Conservation (phyloP, 2,113 vertebrate genomes). For the Carassius carassius region DNA sequence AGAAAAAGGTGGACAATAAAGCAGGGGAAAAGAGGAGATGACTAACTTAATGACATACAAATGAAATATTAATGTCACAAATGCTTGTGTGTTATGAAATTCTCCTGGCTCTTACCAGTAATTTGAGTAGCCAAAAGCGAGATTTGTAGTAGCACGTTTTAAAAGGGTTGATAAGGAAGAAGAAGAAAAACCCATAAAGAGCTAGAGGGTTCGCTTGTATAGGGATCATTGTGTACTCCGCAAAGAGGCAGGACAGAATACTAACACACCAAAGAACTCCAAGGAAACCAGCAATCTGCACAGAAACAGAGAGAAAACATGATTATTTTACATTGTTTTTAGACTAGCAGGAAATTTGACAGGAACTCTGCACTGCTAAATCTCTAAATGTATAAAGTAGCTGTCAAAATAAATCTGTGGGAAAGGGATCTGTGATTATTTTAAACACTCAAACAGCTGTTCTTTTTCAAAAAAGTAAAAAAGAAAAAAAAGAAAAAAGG, state of each 20-base stretch:
- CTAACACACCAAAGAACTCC: conserved; percentile 97
- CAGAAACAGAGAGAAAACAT: background rate
- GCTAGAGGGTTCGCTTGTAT: conserved; percentile 93
- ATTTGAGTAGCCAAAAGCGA: conserved; percentile 97
- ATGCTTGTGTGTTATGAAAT: background rate
- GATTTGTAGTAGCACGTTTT: conserved; percentile 99
- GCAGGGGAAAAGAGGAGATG: background rate
- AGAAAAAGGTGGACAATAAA: background rate
- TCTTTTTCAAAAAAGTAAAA: background rate
- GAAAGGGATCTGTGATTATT: background rate
- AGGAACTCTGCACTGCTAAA: conserved; percentile 72
- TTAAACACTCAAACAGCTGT: background rate
- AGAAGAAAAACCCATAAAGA: conserved; percentile 95
- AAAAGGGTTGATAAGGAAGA: conserved; percentile 97
- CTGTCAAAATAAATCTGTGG: background rate
- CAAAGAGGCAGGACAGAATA: conserved; percentile 92
- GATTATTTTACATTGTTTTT: background rate
- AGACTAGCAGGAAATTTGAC: background rate
- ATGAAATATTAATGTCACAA: background rate
- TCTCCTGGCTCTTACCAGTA: conserved; percentile 81
- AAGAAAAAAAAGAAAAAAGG: background rate
- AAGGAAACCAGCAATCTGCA: conserved; percentile 85
- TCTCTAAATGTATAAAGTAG: background rate
- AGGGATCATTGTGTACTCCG: conserved; percentile 79
- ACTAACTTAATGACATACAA: background rate